A percentile compares a stretch with the other conserved stretches of the same genome.
Evolutionary conservation across 1,140 invertebrate species (phyloP).

Genomic region (Drosophila grimshawi): DNA sequence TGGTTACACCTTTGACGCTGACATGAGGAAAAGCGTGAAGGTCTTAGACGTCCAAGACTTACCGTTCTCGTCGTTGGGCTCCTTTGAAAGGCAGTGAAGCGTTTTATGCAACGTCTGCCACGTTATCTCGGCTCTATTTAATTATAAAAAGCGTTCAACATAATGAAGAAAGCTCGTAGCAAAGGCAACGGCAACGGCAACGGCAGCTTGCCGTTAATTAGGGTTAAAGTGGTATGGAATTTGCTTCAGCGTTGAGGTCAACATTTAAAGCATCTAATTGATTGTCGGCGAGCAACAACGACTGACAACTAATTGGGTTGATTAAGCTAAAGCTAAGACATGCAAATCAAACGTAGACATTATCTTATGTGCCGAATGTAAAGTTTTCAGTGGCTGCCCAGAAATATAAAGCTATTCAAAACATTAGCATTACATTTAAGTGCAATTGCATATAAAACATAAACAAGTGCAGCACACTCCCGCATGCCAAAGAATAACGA

Average conservation of each 20-base stretch:
- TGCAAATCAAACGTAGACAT: neutral
- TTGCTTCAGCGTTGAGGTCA: neutral
- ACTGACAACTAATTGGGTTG: slow-evolving; percentile 11
- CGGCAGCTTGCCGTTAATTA: slow-evolving; percentile 58
- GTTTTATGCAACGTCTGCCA: slow-evolving; percentile 24
- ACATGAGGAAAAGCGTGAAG: neutral
- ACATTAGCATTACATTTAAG: slow-evolving; percentile 78
- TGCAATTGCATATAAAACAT: slow-evolving; percentile 75
- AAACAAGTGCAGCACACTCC: slow-evolving; percentile 30
- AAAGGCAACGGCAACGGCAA: slow-evolving; percentile 11
- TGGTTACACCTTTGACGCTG: neutral
- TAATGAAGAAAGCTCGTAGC: slow-evolving; percentile 49
- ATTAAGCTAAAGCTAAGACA: neutral
- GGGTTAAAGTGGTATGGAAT: slow-evolving; percentile 52
- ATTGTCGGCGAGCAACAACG: slow-evolving; percentile 4
- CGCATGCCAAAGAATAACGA: slow-evolving; percentile 6
- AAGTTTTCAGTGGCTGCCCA: slow-evolving; percentile 38
- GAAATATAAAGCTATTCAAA: slow-evolving; percentile 44
- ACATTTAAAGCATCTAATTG: slow-evolving; percentile 7
- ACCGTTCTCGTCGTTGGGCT: neutral
- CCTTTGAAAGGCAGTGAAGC: slow-evolving; percentile 42
- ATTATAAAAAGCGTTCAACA: slow-evolving; percentile 40
- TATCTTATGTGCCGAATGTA: slow-evolving; percentile 18
- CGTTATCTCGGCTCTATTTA: slow-evolving; percentile 28
- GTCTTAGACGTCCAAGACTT: neutral